Evolutionary conservation across 2,888 invertebrate genomes (phyloP), one percentile per base, ranked within the genome.

Genomic region (Polymixis flavicincta): DNA sequence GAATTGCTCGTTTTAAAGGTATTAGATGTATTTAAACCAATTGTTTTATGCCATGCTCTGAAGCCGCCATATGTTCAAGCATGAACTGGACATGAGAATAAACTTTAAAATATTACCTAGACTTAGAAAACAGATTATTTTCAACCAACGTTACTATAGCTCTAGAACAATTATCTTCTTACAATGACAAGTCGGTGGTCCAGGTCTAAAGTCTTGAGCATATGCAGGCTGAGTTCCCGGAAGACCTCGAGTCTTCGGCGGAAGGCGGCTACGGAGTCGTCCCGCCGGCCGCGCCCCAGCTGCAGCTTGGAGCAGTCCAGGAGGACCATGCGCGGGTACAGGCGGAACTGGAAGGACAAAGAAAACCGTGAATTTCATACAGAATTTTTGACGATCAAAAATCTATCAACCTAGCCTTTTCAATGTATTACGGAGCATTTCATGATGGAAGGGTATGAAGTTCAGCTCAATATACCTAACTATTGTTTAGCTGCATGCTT

Each of bases 241-340:
- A 99, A 99, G 78, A 98, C 97, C 92, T 98, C 98, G 69, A 99
- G 96, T 48, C 99, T 97, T 74, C 98, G 97, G 59, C 98, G 97
- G 93, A 99, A 98, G 0, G 99, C 98, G 14, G 98, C 98, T 42
- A 98, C 98, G 14, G 98, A 98, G 94, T 99, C 99, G 91, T 99
- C 99, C 22, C 98, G 96, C 48, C 98, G 96, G 0, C 98, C 98
- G 45, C 98, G 97, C 0, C 98, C 98, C 64, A 98, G 95, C 92
- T 99, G 98, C 76, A 99, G 97, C 93, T 99, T 99, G 0, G 99
- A 99, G 90, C 99, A 99, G 95, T 99, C 99, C 89, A 99, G 96
- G 1, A 99, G 97, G 8, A 99, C 97, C 90, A 98, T 97, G 0
- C 98, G 97, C 4, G 99, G 99, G 67, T 97, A 97, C 87, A 98